Evolutionary conservation across 2,113 vertebrate species (phyloP), one percentile per base, ranked within the genome.

Genomic region (Physeter macrocephalus): DNA sequence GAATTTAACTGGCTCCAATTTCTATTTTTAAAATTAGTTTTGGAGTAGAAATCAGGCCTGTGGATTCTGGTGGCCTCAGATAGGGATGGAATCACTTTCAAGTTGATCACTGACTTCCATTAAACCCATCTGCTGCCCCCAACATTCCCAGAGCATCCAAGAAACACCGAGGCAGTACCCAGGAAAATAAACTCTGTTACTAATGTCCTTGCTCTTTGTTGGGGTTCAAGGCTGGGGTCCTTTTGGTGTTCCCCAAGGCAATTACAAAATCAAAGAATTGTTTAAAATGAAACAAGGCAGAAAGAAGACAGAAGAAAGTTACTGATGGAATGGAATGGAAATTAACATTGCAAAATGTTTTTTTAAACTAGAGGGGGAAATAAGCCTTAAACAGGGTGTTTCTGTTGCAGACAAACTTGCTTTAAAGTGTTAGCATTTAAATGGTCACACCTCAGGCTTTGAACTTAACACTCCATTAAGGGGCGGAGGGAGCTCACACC

Each of bases 391-490:
- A 90, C 61, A 64, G 6, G 10, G 74, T 5, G 0, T 96, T 95
- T 95, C 72, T 75, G 75, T 90, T 91, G 41, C 77, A 90, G 62
- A 41, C 39, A 83, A 18, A 86, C 59, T 75, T 66, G 78, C 94
- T 96, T 49, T 5, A 77, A 96, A 43, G 96, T 98, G 96, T 97
- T 96, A 97, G 3, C 14, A 69, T 96, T 96, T 97, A 80, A 97
- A 95, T 95, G 96, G 91, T 98, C 41, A 80, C 90, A 90, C 89
- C 90, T 97, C 86, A 80, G 83, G 75, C 67, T 97, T 94, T 94
- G 93, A 98, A 96, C 87, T 88, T 14, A 67, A 98, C 97, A 98
- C 97, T 97, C 91, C 94, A 96, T 97, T 97, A 97, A 97, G 84
- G 95, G 85, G 62, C 67, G 77, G 54, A 97, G 94, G 82, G 90